Evolutionary conservation across 2,113 vertebrate species (phyloP).

Genomic region (Lonchura striata): DNA sequence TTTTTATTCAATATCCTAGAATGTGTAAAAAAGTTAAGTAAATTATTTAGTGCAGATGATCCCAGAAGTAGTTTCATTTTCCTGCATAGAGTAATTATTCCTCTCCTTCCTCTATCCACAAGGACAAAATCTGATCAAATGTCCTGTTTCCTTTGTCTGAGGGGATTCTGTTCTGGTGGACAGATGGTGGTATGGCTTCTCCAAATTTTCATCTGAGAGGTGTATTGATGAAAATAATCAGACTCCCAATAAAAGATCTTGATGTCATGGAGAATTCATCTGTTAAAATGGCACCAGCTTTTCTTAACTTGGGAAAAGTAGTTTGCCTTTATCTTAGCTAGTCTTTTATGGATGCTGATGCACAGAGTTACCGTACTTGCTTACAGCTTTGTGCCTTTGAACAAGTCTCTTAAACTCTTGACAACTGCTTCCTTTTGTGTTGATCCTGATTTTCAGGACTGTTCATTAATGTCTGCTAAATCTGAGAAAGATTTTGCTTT

Average conservation of each 20-base stretch:
- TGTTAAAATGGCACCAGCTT: not conserved
- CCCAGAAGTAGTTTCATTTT: not conserved
- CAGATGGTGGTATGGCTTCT: not conserved
- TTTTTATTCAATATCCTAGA: not conserved
- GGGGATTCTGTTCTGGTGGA: not conserved
- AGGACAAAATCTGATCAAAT: not conserved
- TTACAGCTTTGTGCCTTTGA: not conserved
- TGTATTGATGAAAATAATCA: not conserved
- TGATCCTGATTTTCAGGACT: not conserved
- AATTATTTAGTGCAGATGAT: not conserved
- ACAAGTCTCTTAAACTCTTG: not conserved
- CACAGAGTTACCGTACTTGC: not conserved
- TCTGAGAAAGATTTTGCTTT: not conserved
- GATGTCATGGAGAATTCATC: not conserved
- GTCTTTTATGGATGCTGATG: not conserved
- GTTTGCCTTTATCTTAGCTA: not conserved
- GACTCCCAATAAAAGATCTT: not conserved
- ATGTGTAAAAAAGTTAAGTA: not conserved
- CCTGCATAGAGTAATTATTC: not conserved
- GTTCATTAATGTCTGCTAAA: not conserved
- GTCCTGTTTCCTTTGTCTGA: not conserved
- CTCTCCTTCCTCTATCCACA: not conserved
- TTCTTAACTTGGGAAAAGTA: not conserved
- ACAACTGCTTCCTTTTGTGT: not conserved
- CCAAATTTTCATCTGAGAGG: not conserved